These are phyloP conservation scores for Elachura formosa DNA, from an alignment of 2,113 vertebrate species.

Conservation along the genomic window DNA sequence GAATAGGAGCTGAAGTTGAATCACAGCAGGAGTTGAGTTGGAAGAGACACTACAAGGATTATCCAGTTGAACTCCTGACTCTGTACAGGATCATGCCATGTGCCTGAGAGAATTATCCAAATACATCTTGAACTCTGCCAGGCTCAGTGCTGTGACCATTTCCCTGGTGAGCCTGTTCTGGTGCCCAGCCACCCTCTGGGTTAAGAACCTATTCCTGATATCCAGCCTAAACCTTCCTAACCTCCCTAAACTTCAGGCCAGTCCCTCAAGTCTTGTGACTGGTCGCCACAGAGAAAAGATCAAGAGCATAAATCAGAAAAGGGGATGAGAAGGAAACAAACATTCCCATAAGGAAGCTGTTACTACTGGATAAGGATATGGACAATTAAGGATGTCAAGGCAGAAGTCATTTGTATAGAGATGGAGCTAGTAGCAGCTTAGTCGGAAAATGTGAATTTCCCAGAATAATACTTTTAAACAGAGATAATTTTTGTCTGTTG, in stretches of 20 bases:
- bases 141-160: accelerated
- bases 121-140: too few species aligned
- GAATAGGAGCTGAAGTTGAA: background rate
- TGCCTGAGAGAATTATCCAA: background rate
- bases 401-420: background rate
- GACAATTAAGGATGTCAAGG: background rate
- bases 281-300: background rate
- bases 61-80: background rate
- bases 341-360: background rate
- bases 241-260: background rate
- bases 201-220: background rate
- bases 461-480: background rate
- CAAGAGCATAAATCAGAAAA: background rate
- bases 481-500: background rate
- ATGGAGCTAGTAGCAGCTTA: background rate
- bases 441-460: background rate
- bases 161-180: too few species aligned
- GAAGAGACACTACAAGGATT: background rate
- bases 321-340: background rate
- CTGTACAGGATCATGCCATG: background rate
- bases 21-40: background rate
- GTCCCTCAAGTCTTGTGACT: background rate
- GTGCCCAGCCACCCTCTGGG: background rate
- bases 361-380: background rate
- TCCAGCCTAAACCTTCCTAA: background rate